Percentiles rank a stretch among this genome's conserved stretches.
These are phyloP conservation scores for Mimumesa dahlbomi DNA, from an alignment of 2,888 invertebrate genomes.

Conservation along the genomic window DNA sequence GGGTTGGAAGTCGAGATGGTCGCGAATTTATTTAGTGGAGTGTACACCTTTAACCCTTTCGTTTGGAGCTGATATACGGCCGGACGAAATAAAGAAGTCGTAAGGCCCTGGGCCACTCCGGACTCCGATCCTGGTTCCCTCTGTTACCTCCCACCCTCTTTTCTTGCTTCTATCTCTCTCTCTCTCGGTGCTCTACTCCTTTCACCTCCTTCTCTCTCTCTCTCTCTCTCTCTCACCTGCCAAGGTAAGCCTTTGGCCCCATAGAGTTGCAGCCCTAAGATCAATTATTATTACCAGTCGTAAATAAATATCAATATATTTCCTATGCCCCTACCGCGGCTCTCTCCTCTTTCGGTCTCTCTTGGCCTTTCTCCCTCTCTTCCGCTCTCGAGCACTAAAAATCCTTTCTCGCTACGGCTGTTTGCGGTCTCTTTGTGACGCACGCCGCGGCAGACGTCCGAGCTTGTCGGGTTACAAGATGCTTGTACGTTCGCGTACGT, in stretches of 20 bases:
- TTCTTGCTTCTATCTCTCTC: no score
- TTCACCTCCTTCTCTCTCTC: constrained; percentile 9
- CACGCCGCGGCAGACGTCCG: constrained; percentile 64
- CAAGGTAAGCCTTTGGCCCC: constrained; percentile 33
- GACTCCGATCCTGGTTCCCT: constrained; percentile 19
- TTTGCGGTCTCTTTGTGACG: constrained; percentile 72
- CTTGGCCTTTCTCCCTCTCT: constrained; percentile 5
- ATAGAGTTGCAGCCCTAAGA: constrained; percentile 64
- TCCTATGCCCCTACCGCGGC: constrained; percentile 50
- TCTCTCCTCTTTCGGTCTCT: neutral
- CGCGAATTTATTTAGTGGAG: constrained; percentile 65
- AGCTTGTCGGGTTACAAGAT: constrained; percentile 66
- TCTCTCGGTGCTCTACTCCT: constrained; percentile 13
- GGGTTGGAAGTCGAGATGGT: constrained; percentile 48
- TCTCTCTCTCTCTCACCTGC: constrained; percentile 11
- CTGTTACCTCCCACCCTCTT: neutral
- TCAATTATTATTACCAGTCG: constrained; percentile 74
- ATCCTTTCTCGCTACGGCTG: constrained; percentile 61
- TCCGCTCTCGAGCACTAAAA: constrained; percentile 59
- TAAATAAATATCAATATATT: constrained; percentile 74
- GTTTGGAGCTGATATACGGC: constrained; percentile 73
- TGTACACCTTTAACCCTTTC: constrained; percentile 70
- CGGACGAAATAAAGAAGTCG: constrained; percentile 70
- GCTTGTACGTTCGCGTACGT: constrained; percentile 64
- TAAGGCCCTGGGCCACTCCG: constrained; percentile 63